Evolutionary conservation across 1,140 invertebrate species (phyloP).

Genomic region (Himalopsyche phryganea): DNA sequence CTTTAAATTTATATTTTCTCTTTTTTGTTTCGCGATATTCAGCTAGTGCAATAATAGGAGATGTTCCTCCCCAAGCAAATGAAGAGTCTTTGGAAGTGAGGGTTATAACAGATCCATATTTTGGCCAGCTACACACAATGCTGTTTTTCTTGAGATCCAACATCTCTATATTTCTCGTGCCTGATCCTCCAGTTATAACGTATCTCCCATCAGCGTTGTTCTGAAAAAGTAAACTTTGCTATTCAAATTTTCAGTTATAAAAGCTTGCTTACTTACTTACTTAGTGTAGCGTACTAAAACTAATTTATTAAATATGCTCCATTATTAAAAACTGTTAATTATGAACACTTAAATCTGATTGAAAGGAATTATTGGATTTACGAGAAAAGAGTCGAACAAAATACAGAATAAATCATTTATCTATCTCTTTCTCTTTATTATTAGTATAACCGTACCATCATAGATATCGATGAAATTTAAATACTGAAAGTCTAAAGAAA

Average conservation of each 20-base stretch:
- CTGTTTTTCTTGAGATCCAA: constrained; percentile 43
- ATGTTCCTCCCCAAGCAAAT: constrained; percentile 7
- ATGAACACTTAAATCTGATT: not conserved
- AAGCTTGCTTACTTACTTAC: not conserved
- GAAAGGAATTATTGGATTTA: too few relatives aligned
- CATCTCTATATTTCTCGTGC: constrained; percentile 45
- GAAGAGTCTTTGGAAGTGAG: not conserved
- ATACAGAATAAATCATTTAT: too few relatives aligned
- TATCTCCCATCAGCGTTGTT: constrained; percentile 48
- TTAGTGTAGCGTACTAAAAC: too few relatives aligned
- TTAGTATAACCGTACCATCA: too few relatives aligned
- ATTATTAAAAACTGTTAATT: not conserved
- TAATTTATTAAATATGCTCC: too few relatives aligned
- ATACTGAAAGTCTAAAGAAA: too few relatives aligned
- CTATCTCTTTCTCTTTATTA: too few relatives aligned
- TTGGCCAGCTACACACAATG: constrained; percentile 2
- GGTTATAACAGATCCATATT: not conserved
- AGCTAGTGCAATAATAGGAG: not conserved
- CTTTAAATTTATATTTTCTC: not conserved
- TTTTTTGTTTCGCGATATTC: not conserved
- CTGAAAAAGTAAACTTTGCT: constrained; percentile 30
- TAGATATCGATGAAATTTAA: too few relatives aligned
- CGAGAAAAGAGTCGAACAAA: too few relatives aligned
- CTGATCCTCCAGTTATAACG: constrained; percentile 46
- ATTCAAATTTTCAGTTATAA: not conserved